A percentile compares a stretch with the other conserved stretches of the same genome.
Conservation (phyloP, 2,797 vertebrate genomes). For the Schizopygopsis malacanthus region DNA sequence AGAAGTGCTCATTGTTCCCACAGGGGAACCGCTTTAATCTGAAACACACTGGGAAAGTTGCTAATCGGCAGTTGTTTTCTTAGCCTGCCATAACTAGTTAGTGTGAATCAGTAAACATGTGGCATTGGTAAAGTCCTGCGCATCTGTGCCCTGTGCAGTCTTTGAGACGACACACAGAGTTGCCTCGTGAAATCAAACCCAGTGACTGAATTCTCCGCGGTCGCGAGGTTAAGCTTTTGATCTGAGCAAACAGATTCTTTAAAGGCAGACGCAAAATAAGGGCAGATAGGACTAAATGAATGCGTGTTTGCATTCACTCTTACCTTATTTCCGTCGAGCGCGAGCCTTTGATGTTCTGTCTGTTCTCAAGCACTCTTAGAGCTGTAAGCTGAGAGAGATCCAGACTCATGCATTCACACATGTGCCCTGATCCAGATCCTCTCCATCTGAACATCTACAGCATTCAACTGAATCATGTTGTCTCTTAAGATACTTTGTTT, state of each 20-base stretch:
- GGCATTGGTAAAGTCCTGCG: constrained; percentile 59
- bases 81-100: constrained; percentile 62
- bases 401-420: background rate
- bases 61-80: constrained; percentile 70
- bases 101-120: constrained; percentile 64
- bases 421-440: background rate
- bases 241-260: constrained; percentile 73
- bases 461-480: background rate
- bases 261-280: constrained; percentile 64
- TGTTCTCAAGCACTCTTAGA: constrained; percentile 63
- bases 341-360: constrained; percentile 77
- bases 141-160: constrained; percentile 58
- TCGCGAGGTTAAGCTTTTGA: constrained; percentile 80
- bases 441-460: background rate
- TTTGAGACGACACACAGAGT: constrained; percentile 62
- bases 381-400: background rate
- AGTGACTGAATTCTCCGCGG: constrained; percentile 67
- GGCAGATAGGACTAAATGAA: constrained; percentile 71
- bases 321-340: constrained; percentile 71
- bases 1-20: constrained; percentile 11
- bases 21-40: constrained; percentile 39
- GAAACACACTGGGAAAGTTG: constrained; percentile 53
- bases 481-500: background rate
- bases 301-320: constrained; percentile 77
- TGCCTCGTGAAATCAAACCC: constrained; percentile 72